Base-by-base conservation (phyloP, 2,888 invertebrate species). In the Gasteruption jaculator region DNA sequence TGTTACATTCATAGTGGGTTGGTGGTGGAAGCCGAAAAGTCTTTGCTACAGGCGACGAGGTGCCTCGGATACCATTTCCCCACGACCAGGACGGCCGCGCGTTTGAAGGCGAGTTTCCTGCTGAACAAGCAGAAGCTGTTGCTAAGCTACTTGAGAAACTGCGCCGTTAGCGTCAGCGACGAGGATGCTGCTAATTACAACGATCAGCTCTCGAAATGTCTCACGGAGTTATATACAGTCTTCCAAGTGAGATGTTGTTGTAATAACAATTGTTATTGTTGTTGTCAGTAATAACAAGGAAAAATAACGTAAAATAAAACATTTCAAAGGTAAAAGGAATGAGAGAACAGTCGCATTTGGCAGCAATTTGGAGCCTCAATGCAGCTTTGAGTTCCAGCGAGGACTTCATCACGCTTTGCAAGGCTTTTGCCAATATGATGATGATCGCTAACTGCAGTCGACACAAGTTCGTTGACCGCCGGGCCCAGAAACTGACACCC, bases 331-430 rank as follows among this genome's bases (percentile, higher is more conserved):
- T 43, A 1, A 65, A 63, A 48, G 53, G 61, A 4, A 63, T 69
- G 61, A 66, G 65, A 56, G 53, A 65, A 8, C 74, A 76, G 34
- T 79, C 80, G 0, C 71, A 71, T 33, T 57, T 81, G 37, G 78
- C 80, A 3, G 80, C 81, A 0, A 71, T 77, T 41, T 78, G 80
- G 77, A 71, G 76, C 15, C 58, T 81, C 29, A 74, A 73, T 37
- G 73, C 74, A 43, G 77, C 79, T 1, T 52, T 78, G 10, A 61
- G 71, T 31, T 73, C 76, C 0, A 74, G 74, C 46, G 72, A 73
- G 2, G 75, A 80, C 54, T 79, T 82, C 45, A 62, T 72, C 1
- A 61, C 74, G 1, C 59, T 82, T 2, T 79, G 80, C 49, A 56
- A 65, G 3, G 71, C 76, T n/a, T 81, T 78, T 46, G 72, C 74